Evolutionary conservation across 2,888 invertebrate genomes (phyloP), one percentile per base, ranked within the genome.

Genomic region (Ophion ellenae): DNA sequence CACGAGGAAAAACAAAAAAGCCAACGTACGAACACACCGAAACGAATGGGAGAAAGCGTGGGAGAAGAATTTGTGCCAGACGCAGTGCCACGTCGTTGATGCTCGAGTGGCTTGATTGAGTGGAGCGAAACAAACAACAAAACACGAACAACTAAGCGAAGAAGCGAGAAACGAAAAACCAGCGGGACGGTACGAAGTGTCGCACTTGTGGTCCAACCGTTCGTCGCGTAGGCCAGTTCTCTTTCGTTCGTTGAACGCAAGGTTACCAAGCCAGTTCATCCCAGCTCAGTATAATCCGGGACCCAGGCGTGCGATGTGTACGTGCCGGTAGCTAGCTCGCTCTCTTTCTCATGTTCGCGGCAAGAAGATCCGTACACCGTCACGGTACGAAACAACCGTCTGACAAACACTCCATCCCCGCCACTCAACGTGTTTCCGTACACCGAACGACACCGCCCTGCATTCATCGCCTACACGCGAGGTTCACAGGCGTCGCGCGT

Each of bases 211-310:
- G 59, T 36, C 20, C 75, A 59, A 53, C 59, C 61, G 81, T 57
- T 61, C 59, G 73, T 40, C 71, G 67, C 45, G 64, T 63, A 61
- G 40, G 28, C 57, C 59, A 36, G 66, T 75, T 77, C 14, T 40
- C 40, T 7, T 74, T 66, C 61, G 75, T 59, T 81, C 47, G 20
- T 40, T 53, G 20, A 45, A 14, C 53, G 71, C 76, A 86, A 88
- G 87, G 88, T 89, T 86, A 86, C 86, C 87, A 88, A 89, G 87
- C 87, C 84, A 88, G 87, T 88, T 87, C 86, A 81, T 75, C 86
- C 84, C 85, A 86, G 87, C 88, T 82, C 75, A 81, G 81, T 78
- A 57, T 71, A 57, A 85, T 81, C n/a, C 81, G 45, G 20, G 28
- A 24, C 36, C 64, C 47, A 70, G 67, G 74, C 47, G 24, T n/a